A percentile compares a stretch with the other conserved stretches of the same genome.
These are phyloP conservation scores for Ectemnius continuus DNA, from an alignment of 2,888 invertebrate species.

Conservation along the genomic window DNA sequence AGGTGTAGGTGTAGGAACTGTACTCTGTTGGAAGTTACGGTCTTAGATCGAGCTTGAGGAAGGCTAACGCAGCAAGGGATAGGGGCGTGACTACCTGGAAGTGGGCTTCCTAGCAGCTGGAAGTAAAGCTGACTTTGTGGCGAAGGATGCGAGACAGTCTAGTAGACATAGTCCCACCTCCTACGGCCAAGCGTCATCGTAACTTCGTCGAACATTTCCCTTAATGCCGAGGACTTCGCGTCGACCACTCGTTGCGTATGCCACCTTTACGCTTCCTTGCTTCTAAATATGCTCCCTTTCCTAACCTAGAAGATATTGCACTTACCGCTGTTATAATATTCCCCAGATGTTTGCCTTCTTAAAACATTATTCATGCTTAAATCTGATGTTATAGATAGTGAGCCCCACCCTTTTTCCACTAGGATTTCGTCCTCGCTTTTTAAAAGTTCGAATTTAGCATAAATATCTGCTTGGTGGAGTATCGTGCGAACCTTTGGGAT, in stretches of 20 bases:
- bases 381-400: too few species aligned
- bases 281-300: constrained; percentile 1
- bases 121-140: constrained; percentile 38
- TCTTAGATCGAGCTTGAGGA: constrained; percentile 57
- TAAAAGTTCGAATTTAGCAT: too few species aligned
- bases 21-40: constrained; percentile 36
- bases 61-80: constrained; percentile 23
- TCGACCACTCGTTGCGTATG: not conserved
- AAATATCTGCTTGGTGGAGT: too few species aligned
- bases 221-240: not conserved
- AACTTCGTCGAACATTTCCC: constrained; percentile 37
- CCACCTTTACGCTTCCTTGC: not conserved
- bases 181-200: constrained; percentile 23
- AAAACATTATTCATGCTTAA: too few species aligned
- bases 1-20: constrained; percentile 34
- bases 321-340: too few species aligned
- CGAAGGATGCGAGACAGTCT: constrained; percentile 35
- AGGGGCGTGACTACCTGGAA: constrained; percentile 5
- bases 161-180: constrained; percentile 39
- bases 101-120: constrained; percentile 16
- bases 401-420: too few species aligned
- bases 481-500: too few species aligned
- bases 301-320: not conserved
- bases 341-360: too few species aligned
- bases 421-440: too few species aligned